These are phyloP conservation scores for Amblyopsis hoosieri DNA, from an alignment of 2,797 vertebrate species.

Conservation along the genomic window DNA sequence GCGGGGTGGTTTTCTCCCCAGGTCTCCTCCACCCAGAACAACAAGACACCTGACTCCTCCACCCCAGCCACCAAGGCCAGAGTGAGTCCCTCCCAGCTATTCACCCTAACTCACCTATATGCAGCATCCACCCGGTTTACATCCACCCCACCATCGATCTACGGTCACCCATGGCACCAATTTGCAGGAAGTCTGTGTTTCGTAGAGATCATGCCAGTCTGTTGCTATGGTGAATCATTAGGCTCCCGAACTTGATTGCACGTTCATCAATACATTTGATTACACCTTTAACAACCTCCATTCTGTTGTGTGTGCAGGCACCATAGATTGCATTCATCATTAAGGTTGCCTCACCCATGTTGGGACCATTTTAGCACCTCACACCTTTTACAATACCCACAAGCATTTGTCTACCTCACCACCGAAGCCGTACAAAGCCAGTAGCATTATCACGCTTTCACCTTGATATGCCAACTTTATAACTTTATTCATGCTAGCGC, in stretches of 20 bases:
- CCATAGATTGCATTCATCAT: too few relatives aligned
- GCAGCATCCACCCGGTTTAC: neutral
- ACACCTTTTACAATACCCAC: neutral
- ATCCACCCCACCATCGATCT: conserved; percentile 18
- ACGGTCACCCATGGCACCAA: conserved; percentile 23
- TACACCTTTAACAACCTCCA: too few relatives aligned
- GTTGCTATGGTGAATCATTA: too few relatives aligned
- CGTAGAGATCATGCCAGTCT: too few relatives aligned
- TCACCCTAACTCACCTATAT: conserved; percentile 38
- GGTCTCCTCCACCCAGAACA: conserved; percentile 77
- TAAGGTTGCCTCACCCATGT: too few relatives aligned
- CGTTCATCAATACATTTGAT: too few relatives aligned
- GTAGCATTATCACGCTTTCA: too few relatives aligned
- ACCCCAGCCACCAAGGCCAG: conserved; percentile 76
- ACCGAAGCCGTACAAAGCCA: neutral
- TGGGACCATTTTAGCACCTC: neutral
- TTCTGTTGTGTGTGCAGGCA: too few relatives aligned
- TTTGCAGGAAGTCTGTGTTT: too few relatives aligned
- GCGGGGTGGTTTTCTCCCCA: conserved; percentile 72
- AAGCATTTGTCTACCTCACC: neutral
- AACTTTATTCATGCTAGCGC: neutral
- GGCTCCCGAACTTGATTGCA: too few relatives aligned
- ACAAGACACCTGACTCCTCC: conserved; percentile 74
- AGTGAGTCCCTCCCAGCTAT: conserved; percentile 73
- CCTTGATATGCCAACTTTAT: too few relatives aligned